Conservation (phyloP, 2,113 vertebrate genomes). For the Halichoerus grypus region DNA sequence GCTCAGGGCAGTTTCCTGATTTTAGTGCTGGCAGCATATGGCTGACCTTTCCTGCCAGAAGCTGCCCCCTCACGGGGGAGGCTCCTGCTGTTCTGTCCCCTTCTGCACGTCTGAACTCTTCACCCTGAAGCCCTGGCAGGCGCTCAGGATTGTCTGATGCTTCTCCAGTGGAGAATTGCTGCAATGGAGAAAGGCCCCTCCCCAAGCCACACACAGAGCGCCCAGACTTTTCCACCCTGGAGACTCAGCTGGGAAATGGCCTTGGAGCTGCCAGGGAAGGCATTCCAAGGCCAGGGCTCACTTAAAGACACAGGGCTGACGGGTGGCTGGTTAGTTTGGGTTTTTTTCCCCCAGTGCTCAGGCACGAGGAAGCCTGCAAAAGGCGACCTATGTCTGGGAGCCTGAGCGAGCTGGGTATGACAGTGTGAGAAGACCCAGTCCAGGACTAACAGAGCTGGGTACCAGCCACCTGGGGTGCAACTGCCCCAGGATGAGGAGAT, state of each 20-base stretch:
- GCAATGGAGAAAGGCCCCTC: background rate
- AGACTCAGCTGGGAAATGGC: constrained; percentile 15
- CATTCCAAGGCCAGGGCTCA: background rate
- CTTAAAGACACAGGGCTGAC: background rate
- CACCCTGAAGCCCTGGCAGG: constrained; percentile 10
- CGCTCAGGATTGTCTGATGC: background rate
- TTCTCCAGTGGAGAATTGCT: constrained; percentile 9
- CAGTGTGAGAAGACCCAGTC: background rate
- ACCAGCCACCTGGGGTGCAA: background rate
- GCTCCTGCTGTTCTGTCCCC: background rate
- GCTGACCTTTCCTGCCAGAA: background rate
- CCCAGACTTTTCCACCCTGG: background rate
- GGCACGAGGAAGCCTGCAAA: background rate
- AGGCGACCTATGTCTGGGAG: background rate
- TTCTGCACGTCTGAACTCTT: constrained; percentile 53
- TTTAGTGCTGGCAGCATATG: background rate
- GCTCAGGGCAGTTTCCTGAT: background rate
- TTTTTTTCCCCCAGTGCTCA: background rate
- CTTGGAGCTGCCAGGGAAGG: background rate
- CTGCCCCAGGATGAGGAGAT: background rate
- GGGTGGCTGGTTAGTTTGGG: background rate
- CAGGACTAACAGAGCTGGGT: background rate
- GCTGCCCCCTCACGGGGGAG: rapidly evolving
- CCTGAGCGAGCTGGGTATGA: background rate
- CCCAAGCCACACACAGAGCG: background rate